Evolutionary conservation across 2,888 invertebrate genomes (phyloP), one percentile per base, ranked within the genome.

Genomic region (Nymphalis urticae): DNA sequence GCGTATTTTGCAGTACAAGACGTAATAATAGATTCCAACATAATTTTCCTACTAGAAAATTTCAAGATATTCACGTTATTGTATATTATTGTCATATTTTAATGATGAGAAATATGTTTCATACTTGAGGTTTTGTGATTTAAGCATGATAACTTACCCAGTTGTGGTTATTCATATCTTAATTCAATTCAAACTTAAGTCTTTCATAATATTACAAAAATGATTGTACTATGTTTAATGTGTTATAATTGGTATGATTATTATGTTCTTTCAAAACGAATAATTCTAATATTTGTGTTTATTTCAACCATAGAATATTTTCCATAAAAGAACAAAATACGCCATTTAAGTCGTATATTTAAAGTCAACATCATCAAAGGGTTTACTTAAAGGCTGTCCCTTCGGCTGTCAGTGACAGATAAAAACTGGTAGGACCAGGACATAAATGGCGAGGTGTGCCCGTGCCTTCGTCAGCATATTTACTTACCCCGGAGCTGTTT

Each of bases 381-480:
- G 83, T 80, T 82, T 78, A 80, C 80, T 82, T 83, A 83, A 85
- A 80, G 80, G 81, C 75, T 77, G 80, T 82, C 84, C 86, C 84
- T 81, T 82, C 78, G 82, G 77, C 85, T 90, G 90, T 76, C 79
- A 77, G 82, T 88, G 89, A 89, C 89, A 90, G 90, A 90, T 90
- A 89, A 90, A 90, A 90, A 89, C 85, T 79, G 82, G 82, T 79
- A 77, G 81, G 79, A 83, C 81, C 84, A 81, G 81, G 78, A 75
- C 78, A 82, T 77, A 79, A 77, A 75, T 79, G 79, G 80, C 77
- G 81, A 86, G 87, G 86, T 86, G 83, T 84, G 84, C 86, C 85
- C 83, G 81, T 81, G 84, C 82, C 89, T 85, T 85, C 87, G 89
- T 92, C 92, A 92, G 90, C 91, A 85, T 91, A 90, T 92, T 91